Evolutionary conservation across 2,797 vertebrate species (phyloP).

Genomic region (Pyrocephalus nanus): DNA sequence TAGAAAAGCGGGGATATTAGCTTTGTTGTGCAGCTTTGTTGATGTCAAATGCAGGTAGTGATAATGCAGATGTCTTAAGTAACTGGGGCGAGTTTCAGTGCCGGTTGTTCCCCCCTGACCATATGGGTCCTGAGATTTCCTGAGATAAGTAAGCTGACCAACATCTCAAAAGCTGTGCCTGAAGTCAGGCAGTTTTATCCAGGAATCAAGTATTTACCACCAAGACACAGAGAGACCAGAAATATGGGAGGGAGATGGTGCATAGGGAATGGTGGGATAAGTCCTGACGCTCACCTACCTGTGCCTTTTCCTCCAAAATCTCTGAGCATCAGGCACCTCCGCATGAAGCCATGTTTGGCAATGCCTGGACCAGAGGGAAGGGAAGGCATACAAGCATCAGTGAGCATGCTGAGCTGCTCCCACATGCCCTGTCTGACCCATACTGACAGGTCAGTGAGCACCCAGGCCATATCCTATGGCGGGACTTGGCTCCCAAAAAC

Average conservation of each 20-base stretch:
- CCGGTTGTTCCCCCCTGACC: neutral
- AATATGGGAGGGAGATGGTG: neutral
- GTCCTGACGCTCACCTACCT: neutral
- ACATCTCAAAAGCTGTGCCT: neutral
- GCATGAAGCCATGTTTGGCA: neutral
- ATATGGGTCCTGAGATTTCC: neutral
- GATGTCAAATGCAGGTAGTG: neutral
- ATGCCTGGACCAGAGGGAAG: neutral
- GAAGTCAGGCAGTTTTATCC: neutral
- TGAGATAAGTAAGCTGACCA: neutral
- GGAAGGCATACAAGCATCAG: fast-evolving
- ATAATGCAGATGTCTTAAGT: neutral
- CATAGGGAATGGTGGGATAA: neutral
- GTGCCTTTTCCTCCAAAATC: neutral
- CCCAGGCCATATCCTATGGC: neutral
- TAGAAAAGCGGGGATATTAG: neutral
- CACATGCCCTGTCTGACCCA: neutral
- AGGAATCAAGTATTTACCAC: neutral
- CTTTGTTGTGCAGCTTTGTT: neutral
- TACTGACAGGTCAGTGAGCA: neutral
- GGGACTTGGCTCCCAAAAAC: neutral
- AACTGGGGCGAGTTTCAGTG: neutral
- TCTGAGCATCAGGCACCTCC: neutral
- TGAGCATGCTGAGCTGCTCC: neutral
- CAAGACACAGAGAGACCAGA: neutral